These are phyloP conservation scores for Dicyrtoma fusca DNA, from an alignment of 2,888 invertebrate species.

Conservation along the genomic window DNA sequence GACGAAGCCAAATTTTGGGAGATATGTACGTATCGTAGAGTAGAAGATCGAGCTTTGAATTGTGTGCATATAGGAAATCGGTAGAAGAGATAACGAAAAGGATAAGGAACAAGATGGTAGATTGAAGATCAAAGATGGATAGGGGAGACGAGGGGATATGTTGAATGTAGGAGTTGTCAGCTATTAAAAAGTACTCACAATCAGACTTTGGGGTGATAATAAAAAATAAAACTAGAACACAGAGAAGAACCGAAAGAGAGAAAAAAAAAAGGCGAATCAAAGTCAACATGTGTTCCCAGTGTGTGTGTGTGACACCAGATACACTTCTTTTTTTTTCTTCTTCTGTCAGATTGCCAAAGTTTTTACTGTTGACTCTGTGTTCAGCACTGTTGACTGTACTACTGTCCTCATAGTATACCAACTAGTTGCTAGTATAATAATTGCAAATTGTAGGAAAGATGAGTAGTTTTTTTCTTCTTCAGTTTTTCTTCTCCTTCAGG, in stretches of 20 bases:
- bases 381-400: not conserved
- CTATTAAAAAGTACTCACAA: too few relatives aligned
- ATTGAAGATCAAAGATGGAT: too few relatives aligned
- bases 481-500: not conserved
- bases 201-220: too few relatives aligned
- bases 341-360: slow-evolving; percentile 34
- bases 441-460: not conserved
- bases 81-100: too few relatives aligned
- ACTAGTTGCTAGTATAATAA: not conserved
- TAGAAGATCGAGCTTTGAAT: too few relatives aligned
- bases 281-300: slow-evolving; percentile 33
- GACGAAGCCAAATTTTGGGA: too few relatives aligned
- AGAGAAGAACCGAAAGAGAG: not conserved
- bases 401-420: not conserved
- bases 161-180: too few relatives aligned
- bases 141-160: too few relatives aligned
- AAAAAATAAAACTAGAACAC: slow-evolving; percentile 5
- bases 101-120: too few relatives aligned
- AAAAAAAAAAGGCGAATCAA: not conserved
- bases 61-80: too few relatives aligned
- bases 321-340: not conserved
- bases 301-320: slow-evolving; percentile 8
- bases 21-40: too few relatives aligned
- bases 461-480: not conserved
- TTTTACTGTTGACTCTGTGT: too few relatives aligned